These are phyloP conservation scores for Dicyrtoma fusca DNA, from an alignment of 2,888 invertebrate species.

Conservation along the genomic window DNA sequence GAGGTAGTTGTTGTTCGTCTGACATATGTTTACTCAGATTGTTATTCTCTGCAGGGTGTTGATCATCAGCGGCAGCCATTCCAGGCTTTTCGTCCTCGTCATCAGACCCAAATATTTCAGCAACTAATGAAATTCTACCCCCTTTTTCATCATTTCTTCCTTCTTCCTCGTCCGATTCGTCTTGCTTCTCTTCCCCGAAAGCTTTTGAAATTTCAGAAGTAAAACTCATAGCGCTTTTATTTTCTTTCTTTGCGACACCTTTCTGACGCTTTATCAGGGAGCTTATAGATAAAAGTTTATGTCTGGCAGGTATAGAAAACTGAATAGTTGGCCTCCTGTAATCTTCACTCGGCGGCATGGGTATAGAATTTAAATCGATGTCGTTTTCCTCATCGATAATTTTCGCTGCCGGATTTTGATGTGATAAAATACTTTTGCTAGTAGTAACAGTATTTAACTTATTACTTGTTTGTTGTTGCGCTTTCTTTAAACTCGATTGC, in stretches of 20 bases:
- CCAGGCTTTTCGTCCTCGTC: constrained; percentile 47
- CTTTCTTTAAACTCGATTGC: constrained; percentile 4
- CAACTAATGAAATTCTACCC: constrained; percentile 50
- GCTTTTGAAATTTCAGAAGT: constrained; percentile 57
- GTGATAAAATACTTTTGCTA: not conserved
- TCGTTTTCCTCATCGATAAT: constrained; percentile 5
- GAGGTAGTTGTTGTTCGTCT: constrained; percentile 2
- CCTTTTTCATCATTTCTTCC: constrained; percentile 36
- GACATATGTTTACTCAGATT: too few species aligned
- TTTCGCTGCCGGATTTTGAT: not conserved
- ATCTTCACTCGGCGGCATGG: constrained; percentile 52
- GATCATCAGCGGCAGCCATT: too few species aligned
- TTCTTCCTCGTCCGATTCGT: constrained; percentile 41
- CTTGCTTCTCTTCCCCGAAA: constrained; percentile 61
- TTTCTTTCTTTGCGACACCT: constrained; percentile 52
- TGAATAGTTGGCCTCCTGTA: constrained; percentile 53
- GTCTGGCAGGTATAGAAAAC: constrained; percentile 55
- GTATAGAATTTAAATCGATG: constrained; percentile 49
- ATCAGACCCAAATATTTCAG: constrained; percentile 55
- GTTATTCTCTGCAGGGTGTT: too few species aligned
- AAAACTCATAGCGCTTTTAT: constrained; percentile 51
- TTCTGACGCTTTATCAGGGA: constrained; percentile 54
- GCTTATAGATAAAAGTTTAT: constrained; percentile 53
- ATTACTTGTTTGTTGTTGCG: not conserved
- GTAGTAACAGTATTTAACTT: not conserved